Base-by-base conservation (phyloP, 2,888 invertebrate species). In the Megaustenia siamemsis region DNA sequence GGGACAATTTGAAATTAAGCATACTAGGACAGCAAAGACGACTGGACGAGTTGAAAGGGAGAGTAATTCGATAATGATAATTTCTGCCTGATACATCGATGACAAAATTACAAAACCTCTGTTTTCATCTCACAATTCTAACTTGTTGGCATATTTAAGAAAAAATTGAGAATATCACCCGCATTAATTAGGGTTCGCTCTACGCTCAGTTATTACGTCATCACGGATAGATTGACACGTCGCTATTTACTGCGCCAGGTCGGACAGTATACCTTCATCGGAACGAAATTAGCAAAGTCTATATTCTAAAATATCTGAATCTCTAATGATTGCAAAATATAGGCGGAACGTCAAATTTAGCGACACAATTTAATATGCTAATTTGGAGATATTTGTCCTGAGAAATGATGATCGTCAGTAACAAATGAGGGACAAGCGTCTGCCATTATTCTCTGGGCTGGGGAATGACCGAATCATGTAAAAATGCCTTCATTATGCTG, bases 61-160 rank as follows among this genome's bases (percentile, higher is more conserved):
- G 49, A 49, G 53, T 73, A 73, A 73, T 49, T 73, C 73, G 73
- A 73, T 73, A 73, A 73, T 49, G 49, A 28, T 49, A 73, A 73
- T 73, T 49, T 32, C 43, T 45, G 35, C 49, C 49, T 49, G 73
- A 15, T 43, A 43, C 28, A 35, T 18, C 32, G 18, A 32, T 73
- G 35, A 21, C 35, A 35, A 73, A 45, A 68, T 8, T 35, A 71
- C 45, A 28, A 71, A 73, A 32, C 3, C 28, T 28, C 45, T 73
- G 73, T 49, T 73, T 49, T 49, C 32, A 10, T 73, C 49, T 28
- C 32, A 45, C 45, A 73, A 49, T n/a, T 18, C 21, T 49, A 73
- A 49, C 73, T 35, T 73, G 73, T 73, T 49, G 73, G 49, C 28
- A 73, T 49, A 73, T 73, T 32, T 28, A 18, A 49, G 45, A 32